Conservation (phyloP, 2,888 invertebrate species). For the Drosophila mulleri region DNA sequence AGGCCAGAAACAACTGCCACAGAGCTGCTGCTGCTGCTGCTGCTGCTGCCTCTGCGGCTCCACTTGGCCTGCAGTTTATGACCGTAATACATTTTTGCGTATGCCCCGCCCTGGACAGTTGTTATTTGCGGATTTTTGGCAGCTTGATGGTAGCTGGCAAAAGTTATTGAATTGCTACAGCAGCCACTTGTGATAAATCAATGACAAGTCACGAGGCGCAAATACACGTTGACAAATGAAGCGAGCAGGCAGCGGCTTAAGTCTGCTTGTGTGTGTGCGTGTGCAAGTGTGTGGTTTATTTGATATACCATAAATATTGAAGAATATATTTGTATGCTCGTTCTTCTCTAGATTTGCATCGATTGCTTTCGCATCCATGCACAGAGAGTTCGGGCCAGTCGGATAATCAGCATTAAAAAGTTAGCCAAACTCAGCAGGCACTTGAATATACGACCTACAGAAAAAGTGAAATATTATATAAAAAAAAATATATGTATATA, state of each 20-base stretch:
- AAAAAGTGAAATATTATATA: constrained; percentile 48
- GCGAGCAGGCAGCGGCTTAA: not conserved
- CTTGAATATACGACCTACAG: constrained; percentile 38
- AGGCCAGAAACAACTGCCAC: constrained; percentile 14
- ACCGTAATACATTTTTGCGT: constrained; percentile 62
- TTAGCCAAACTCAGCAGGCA: constrained; percentile 31
- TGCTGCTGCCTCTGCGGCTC: constrained; percentile 1
- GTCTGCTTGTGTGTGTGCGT: not conserved
- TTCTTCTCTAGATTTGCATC: constrained; percentile 23
- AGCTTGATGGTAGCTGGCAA: constrained; percentile 32
- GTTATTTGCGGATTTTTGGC: constrained; percentile 55
- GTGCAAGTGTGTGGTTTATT: constrained; percentile 48
- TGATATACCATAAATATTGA: constrained; percentile 61
- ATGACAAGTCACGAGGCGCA: constrained; percentile 43
- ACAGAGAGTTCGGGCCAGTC: constrained; percentile 35
- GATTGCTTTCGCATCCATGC: too few relatives aligned
- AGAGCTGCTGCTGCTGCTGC: too few relatives aligned
- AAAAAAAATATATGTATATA: not conserved
- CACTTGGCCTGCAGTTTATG: constrained; percentile 64
- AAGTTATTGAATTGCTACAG: constrained; percentile 75
- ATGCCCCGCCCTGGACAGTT: constrained; percentile 7
- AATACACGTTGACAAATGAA: constrained; percentile 56
- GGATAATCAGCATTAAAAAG: constrained; percentile 77
- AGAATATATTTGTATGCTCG: constrained; percentile 44
- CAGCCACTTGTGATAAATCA: constrained; percentile 73